These are phyloP conservation scores for Gasterosteus aculeatus DNA, from an alignment of 2,113 vertebrate genomes.

Conservation along the genomic window DNA sequence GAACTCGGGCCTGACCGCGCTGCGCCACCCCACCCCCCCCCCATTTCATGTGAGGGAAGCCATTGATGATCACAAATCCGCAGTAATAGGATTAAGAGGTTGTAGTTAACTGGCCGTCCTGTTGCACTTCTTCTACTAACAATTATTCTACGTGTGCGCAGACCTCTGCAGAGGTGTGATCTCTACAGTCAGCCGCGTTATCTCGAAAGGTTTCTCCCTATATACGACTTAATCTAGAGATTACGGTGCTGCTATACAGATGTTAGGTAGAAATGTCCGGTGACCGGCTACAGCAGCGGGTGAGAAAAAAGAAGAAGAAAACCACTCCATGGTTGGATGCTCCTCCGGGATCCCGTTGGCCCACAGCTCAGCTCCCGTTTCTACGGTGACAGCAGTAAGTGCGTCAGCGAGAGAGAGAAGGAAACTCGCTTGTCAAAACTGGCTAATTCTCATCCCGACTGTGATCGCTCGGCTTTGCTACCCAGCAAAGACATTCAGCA, in stretches of 20 bases:
- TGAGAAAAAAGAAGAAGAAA: background rate
- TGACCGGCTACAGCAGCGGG: too few relatives aligned
- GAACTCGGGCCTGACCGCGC: background rate
- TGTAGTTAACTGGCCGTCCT: background rate
- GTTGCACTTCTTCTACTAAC: conserved; percentile 12
- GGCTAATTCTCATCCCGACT: background rate
- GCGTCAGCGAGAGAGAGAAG: background rate
- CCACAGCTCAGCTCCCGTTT: conserved; percentile 18
- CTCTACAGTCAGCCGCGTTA: background rate
- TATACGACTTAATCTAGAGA: background rate
- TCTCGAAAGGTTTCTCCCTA: background rate
- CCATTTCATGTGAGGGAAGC: conserved; percentile 18
- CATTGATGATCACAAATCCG: conserved; percentile 2
- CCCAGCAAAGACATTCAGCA: background rate
- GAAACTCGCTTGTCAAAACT: background rate
- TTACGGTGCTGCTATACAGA: background rate
- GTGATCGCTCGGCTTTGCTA: background rate
- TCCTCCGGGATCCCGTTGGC: background rate
- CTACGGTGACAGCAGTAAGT: conserved; percentile 4
- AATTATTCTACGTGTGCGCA: background rate
- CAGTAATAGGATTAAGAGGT: conserved; percentile 22
- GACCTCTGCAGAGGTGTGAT: background rate
- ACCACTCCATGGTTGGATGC: background rate
- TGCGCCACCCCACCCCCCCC: background rate
- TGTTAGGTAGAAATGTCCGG: too few relatives aligned